Base-by-base conservation (phyloP, 2,888 invertebrate genomes). In the Miltochrista miniata region DNA sequence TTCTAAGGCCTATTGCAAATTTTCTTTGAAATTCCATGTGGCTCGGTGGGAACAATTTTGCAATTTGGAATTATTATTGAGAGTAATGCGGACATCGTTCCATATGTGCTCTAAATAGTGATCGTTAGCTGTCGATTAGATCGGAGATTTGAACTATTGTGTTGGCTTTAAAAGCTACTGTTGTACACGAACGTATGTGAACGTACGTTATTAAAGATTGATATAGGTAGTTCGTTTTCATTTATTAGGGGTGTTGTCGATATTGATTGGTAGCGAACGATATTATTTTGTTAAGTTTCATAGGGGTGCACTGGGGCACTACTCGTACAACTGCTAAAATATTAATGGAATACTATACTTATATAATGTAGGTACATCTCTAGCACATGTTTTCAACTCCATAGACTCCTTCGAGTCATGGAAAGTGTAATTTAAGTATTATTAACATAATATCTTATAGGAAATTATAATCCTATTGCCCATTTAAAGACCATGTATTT, bases 1-100 rank as follows among this genome's bases (percentile, higher is more conserved):
- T 79, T 76, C 79, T 79, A 81, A 79, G 77, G 77, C 75, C 76
- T 76, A 83, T 85, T 85, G 85, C 81, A 79, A 68, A 81, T 79
- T 81, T 83, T 81, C 70, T 67, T 55, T 48, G 49, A 64, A 66
- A 43, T 71, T 79, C 75, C 70, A 66, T 69, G 79, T 78, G 79
- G 72, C 66, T 69, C 62, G 79, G 81, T 87, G 87, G 82, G 88
- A 88, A 87, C 72, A 65, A 31, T 64, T 61, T 62, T 61, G 72
- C 74, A 70, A 72, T 72, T 73, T 71, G 48, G 80, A 81, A 83
- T 82, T 80, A 78, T 68, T 66, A 78, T 74, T 72, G 66, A 65
- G 69, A 68, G 71, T 68, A 56, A 46, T 56, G 50, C 71, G 69
- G 40, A 60, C 51, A 54, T 29, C 18, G 15, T 34, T 51, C 11